Evolutionary conservation across 2,797 vertebrate species (phyloP).

Genomic region (Hybognathus amarus): DNA sequence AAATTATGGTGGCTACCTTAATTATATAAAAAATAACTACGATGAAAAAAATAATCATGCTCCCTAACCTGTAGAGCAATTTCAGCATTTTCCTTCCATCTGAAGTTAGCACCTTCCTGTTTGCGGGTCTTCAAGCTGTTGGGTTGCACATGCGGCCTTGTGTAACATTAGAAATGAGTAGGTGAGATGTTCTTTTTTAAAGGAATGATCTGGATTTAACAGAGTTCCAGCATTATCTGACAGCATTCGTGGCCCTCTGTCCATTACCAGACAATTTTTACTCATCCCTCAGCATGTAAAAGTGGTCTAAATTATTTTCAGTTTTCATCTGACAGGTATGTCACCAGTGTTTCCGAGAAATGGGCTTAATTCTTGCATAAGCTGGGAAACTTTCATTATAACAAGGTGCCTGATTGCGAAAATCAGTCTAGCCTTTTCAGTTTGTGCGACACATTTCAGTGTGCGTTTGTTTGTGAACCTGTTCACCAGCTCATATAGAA

Average conservation of each 20-base stretch:
- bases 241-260: constrained; percentile 1
- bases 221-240: not conserved
- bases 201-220: constrained; percentile 9
- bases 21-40: not conserved
- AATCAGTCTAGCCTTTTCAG: constrained; percentile 1
- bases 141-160: constrained; percentile 18
- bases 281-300: constrained; percentile 1
- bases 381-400: constrained; percentile 14
- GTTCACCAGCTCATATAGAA: not conserved
- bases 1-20: not conserved
- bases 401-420: not conserved
- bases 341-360: not conserved
- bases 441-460: not conserved
- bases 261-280: constrained; percentile 3
- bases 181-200: constrained; percentile 13
- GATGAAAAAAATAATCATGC: not conserved
- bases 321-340: constrained; percentile 15
- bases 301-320: not conserved
- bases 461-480: constrained; percentile 13
- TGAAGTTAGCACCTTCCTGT: constrained; percentile 23
- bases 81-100: not conserved
- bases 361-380: not conserved
- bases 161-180: not conserved
- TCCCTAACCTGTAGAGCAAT: not conserved
- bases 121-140: not conserved